A percentile compares a stretch with the other conserved stretches of the same genome.
These are phyloP conservation scores for Phocides pigmalion DNA, from an alignment of 1,140 invertebrate species.

Conservation along the genomic window DNA sequence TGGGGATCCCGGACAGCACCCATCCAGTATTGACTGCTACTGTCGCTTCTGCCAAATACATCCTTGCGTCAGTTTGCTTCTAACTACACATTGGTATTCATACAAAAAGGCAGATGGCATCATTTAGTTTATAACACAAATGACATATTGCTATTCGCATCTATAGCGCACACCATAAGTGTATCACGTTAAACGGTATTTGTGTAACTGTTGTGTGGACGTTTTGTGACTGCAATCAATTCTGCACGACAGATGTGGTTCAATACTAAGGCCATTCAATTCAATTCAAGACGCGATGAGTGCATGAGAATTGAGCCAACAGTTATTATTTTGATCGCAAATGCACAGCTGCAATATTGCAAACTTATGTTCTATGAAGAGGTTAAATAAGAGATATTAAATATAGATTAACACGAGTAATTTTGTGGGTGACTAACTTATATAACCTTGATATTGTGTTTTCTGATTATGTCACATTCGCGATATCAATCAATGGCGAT, in stretches of 20 bases:
- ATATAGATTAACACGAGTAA: no score
- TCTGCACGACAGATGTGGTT: slow-evolving; percentile 5
- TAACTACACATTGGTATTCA: no score
- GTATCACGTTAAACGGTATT: slow-evolving; percentile 8
- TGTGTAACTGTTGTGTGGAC: slow-evolving; percentile 11
- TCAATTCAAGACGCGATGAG: neutral
- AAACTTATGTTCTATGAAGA: no score
- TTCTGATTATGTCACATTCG: slow-evolving; percentile 5
- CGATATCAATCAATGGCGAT: slow-evolving; percentile 3
- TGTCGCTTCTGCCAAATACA: slow-evolving; percentile 88
- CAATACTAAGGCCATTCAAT: no score
- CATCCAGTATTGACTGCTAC: slow-evolving; percentile 97
- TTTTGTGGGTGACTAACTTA: no score
- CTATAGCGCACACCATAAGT: neutral
- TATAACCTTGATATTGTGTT: slow-evolving; percentile 7
- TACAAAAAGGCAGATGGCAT: neutral
- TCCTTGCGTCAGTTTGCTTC: neutral
- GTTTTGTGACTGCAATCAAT: slow-evolving; percentile 8
- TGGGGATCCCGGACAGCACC: slow-evolving; percentile 93
- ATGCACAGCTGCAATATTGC: neutral
- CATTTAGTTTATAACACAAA: no score
- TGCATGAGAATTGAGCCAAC: neutral
- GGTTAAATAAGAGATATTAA: no score
- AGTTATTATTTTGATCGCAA: neutral
- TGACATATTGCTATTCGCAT: neutral